Evolutionary conservation across 2,888 invertebrate genomes (phyloP).

Genomic region (Drosophila hamatofila): DNA sequence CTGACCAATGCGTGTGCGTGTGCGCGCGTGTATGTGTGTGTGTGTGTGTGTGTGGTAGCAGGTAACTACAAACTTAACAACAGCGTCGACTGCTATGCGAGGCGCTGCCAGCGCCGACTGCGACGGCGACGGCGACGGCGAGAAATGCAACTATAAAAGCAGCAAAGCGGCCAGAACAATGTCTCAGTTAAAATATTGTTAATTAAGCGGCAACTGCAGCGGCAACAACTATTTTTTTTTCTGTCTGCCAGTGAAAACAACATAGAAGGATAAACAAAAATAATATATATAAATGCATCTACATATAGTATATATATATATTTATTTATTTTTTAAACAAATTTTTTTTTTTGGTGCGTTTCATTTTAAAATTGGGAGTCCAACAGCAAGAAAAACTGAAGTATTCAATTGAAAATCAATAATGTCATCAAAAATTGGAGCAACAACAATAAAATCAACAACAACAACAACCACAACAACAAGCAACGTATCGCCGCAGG

Average conservation of each 20-base stretch:
- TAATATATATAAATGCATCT: background rate
- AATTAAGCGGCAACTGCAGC: conserved; percentile 66
- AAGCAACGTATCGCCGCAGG: background rate
- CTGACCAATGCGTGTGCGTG: conserved; percentile 17
- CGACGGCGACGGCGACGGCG: conserved; percentile 9
- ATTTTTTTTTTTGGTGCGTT: conserved; percentile 14
- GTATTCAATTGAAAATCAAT: conserved; percentile 61
- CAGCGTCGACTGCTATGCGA: conserved; percentile 18
- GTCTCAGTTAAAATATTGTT: conserved; percentile 78
- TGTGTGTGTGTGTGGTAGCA: conserved; percentile 9
- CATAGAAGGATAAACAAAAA: conserved; percentile 1
- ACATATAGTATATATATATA: background rate
- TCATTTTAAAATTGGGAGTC: background rate
- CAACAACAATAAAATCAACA: background rate
- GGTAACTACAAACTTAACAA: conserved; percentile 42
- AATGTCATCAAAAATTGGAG: conserved; percentile 16
- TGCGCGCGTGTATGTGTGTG: background rate
- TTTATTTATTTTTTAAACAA: background rate
- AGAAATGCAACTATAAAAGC: conserved; percentile 76
- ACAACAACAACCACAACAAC: background rate
- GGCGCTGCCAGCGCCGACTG: conserved; percentile 34
- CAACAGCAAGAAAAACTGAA: background rate
- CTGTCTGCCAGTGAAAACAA: conserved; percentile 34
- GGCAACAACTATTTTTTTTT: conserved; percentile 36
- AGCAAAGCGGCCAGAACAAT: conserved; percentile 53